phyloP scores from a whole-genome alignment of 2,797 vertebrate species.

The Dromococcyx pavoninus region DNA sequence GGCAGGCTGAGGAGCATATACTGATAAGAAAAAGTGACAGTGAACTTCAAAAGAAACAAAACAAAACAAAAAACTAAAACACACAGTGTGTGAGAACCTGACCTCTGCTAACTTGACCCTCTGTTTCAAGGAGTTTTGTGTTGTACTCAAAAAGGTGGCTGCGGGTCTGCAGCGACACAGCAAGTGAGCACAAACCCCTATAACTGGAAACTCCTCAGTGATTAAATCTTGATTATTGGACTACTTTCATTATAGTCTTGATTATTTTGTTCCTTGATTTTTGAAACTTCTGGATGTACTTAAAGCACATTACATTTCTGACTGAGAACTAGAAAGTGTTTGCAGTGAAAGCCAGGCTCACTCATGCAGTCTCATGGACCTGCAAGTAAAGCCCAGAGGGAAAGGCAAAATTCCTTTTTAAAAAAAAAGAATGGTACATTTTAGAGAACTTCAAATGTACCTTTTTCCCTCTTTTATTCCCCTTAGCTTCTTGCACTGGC shows the following conservation, averaged over 20 bases:
- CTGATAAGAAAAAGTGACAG: background rate
- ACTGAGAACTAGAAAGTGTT: background rate
- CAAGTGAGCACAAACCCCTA: background rate
- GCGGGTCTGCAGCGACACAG: background rate
- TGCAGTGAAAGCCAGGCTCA: background rate
- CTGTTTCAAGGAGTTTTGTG: background rate
- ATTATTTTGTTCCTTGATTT: background rate
- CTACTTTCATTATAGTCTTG: background rate
- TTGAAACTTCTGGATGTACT: background rate
- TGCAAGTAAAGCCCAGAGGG: background rate
- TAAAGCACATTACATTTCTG: background rate
- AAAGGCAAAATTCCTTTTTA: background rate
- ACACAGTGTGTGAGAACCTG: background rate
- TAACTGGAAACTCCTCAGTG: background rate
- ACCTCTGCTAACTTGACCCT: background rate
- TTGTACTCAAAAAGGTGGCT: background rate
- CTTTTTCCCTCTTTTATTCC: background rate
- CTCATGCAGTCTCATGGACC: background rate
- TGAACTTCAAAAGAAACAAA: slow-evolving; percentile 29
- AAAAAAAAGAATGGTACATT: background rate
- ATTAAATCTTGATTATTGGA: background rate
- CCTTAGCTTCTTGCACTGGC: background rate
- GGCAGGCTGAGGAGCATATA: background rate
- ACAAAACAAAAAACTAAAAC: background rate
- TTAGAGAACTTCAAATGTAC: background rate